phyloP scores from a whole-genome alignment of 2,888 invertebrate genomes.

The Agrochola lota region DNA sequence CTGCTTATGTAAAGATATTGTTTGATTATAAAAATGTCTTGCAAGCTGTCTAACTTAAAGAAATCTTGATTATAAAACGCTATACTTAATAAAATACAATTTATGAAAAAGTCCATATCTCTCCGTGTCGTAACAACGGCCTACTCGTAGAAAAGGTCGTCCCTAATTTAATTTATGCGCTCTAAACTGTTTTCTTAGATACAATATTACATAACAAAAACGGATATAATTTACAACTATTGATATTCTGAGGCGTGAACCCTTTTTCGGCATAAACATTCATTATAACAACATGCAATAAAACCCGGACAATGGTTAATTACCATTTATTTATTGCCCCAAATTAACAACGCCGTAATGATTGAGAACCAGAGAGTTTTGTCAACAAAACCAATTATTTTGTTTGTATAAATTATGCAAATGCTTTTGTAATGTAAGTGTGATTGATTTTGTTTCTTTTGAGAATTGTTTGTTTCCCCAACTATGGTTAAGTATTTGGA shows the following conservation, averaged over 20 bases:
- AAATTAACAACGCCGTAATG: conserved; percentile 69
- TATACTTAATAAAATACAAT: background rate
- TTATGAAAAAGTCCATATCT: background rate
- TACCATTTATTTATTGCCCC: conserved; percentile 71
- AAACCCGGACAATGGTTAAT: conserved; percentile 69
- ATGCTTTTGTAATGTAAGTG: conserved; percentile 61
- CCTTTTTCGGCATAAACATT: conserved; percentile 64
- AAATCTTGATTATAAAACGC: background rate
- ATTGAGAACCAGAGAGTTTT: conserved; percentile 58
- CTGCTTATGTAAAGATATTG: background rate
- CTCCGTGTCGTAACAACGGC: background rate
- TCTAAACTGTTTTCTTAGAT: conserved; percentile 34
- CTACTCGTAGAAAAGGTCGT: conserved; percentile 20
- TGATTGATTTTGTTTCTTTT: conserved; percentile 48
- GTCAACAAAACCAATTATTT: conserved; percentile 66
- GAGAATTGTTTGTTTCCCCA: conserved; percentile 29
- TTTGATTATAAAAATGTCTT: background rate
- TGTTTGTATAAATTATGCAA: conserved; percentile 73
- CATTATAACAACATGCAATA: conserved; percentile 65
- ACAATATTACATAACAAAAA: conserved; percentile 42
- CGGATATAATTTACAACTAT: conserved; percentile 63
- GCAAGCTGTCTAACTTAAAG: background rate
- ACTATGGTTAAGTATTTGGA: conserved; percentile 35
- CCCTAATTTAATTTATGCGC: conserved; percentile 54
- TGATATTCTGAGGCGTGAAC: conserved; percentile 63